Evolutionary conservation across 2,113 vertebrate genomes (phyloP), one percentile per base, ranked within the genome.

Genomic region (Clupea harengus): DNA sequence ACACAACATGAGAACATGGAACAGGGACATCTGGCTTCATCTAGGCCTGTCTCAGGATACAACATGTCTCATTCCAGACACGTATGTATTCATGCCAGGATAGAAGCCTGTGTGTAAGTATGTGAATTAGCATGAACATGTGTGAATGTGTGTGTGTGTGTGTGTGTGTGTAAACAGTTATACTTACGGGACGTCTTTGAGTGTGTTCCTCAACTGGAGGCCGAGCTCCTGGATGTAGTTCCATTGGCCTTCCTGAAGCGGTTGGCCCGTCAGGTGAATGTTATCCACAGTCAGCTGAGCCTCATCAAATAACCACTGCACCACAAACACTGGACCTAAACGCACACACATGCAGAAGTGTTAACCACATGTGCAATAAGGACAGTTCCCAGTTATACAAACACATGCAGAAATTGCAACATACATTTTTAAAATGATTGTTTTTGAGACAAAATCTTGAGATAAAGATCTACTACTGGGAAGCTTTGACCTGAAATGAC

Each of bases 261-360:
- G 97, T 90, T 99, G 98, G 0, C 98, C 98, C 0, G 97, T 98
- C 72, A 99, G 95, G 91, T 98, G 98, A 0, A 98, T 97, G 22
- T 99, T 99, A 93, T 99, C 98, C 54, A 99, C 97, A 0, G 97
- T 97, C 84, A 99, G 90, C 94, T 99, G 98, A 45, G 98, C 98
- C 90, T 99, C 98, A 8, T 99, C 98, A 1, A 99, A 99, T 84
- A 99, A 94, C 98, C 98, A 99, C 88, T 99, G 98, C 0, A 99
- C 97, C 90, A 99, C 95, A 64, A 99, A 99, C 90, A 99, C 97
- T 0, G 98, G 98, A 88, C 96, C 97, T 99, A 84, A n/a, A 60
- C 9, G 18, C 15, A 84, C 39, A 80, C 82, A 17, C 45, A 72
- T 81, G 75, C 7, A 86, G 52, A 85, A 15, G 1, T 20, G 6